Conservation (phyloP, 1,140 invertebrate genomes). For the Dendrolimus punctatus region DNA sequence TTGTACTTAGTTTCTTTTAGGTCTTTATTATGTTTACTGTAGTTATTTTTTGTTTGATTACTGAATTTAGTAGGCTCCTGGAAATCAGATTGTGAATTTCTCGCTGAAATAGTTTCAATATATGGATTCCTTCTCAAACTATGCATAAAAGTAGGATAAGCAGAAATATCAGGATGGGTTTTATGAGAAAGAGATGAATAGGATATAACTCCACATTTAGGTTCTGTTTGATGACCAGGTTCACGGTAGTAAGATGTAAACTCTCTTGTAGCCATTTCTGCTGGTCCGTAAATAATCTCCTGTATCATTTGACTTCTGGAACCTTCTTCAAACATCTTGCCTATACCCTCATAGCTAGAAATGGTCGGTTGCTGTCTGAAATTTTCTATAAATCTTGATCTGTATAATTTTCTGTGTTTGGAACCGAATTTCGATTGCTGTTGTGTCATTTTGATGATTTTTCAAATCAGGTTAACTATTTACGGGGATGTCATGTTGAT, state of each 20-base stretch:
- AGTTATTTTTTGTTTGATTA: constrained; percentile 4
- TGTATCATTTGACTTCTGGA: constrained; percentile 20
- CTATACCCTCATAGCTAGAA: constrained; percentile 19
- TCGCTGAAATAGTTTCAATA: constrained; percentile 13
- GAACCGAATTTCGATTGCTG: too few relatives aligned
- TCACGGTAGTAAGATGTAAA: constrained; percentile 22
- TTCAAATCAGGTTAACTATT: too few relatives aligned
- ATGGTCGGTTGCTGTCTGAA: constrained; percentile 13
- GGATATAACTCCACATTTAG: constrained; percentile 20
- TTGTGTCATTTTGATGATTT: too few relatives aligned
- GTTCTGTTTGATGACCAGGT: constrained; percentile 10
- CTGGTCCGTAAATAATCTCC: constrained; percentile 13
- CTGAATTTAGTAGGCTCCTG: constrained; percentile 1
- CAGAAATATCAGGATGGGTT: constrained; percentile 10
- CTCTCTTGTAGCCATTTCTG: constrained; percentile 13
- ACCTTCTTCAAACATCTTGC: constrained; percentile 19
- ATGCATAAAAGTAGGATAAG: constrained; percentile 20
- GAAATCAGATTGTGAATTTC: constrained; percentile 8
- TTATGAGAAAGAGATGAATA: constrained; percentile 11
- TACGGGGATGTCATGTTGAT: too few relatives aligned
- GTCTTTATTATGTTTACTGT: not conserved
- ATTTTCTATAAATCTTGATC: constrained; percentile 1
- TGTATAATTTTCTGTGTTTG: not conserved
- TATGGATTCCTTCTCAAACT: constrained; percentile 22
- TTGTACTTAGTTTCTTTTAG: constrained; percentile 5